phyloP scores from a whole-genome alignment of 2,888 invertebrate genomes.

The Eupithecia subumbrata region DNA sequence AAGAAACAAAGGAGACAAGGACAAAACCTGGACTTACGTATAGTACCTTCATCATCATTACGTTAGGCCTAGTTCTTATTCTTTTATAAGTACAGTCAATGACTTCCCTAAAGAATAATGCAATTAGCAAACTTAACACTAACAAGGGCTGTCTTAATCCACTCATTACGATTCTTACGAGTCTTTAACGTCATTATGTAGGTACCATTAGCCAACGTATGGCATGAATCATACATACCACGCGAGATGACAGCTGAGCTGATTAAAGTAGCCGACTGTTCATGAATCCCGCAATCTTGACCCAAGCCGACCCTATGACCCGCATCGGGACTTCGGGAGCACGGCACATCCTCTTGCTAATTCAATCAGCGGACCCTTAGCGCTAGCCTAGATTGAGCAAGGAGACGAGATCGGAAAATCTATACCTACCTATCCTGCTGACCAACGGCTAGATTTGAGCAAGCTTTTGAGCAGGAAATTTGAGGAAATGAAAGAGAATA shows the following conservation, averaged over 20 bases:
- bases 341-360: constrained; percentile 64
- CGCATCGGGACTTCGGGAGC: constrained; percentile 46
- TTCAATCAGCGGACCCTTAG: constrained; percentile 62
- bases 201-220: constrained; percentile 29
- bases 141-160: not conserved
- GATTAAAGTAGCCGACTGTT: constrained; percentile 60
- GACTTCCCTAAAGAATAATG: not conserved
- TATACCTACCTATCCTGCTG: not conserved
- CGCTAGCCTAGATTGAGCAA: not conserved
- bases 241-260: constrained; percentile 49
- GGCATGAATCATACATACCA: constrained; percentile 56
- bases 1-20: no score
- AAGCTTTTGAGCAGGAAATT: no score
- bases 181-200: constrained; percentile 22
- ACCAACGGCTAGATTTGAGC: not conserved
- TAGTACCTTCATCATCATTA: no score
- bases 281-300: constrained; percentile 45
- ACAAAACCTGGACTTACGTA: no score
- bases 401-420: constrained; percentile 1
- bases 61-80: no score
- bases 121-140: constrained; percentile 1
- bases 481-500: no score
- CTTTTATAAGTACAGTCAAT: not conserved
- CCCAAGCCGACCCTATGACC: constrained; percentile 57
- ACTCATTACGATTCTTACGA: constrained; percentile 15